A percentile compares a stretch with the other conserved stretches of the same genome.
Evolutionary conservation across 2,113 vertebrate species (phyloP).

Genomic region (Ceuthmochares aereus): DNA sequence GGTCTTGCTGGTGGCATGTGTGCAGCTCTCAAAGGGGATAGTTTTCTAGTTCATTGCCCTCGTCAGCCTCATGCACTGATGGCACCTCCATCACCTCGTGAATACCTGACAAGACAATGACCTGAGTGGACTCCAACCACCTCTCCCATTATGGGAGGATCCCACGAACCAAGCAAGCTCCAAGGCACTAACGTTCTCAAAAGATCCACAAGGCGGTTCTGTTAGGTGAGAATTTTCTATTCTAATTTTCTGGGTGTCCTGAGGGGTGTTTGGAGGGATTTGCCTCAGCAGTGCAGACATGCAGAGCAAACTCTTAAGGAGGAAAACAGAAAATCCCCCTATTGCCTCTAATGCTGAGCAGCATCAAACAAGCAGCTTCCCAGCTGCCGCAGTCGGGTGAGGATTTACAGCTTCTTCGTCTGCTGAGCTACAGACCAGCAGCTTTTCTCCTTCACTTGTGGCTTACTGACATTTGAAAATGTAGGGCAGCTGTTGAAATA

Average conservation of each 20-base stretch:
- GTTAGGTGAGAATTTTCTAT: slow-evolving; percentile 89
- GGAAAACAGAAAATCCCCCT: slow-evolving; percentile 47
- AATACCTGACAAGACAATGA: background rate
- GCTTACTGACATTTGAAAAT: background rate
- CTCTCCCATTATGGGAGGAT: background rate
- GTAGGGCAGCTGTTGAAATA: background rate
- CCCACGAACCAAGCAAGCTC: slow-evolving; percentile 86
- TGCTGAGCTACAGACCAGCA: background rate
- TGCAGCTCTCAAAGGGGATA: background rate
- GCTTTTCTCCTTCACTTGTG: background rate
- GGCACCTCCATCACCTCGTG: fast-evolving
- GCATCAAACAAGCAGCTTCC: no score
- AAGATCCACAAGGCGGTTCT: slow-evolving; percentile 82
- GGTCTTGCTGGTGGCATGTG: fast-evolving
- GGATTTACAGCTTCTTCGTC: background rate
- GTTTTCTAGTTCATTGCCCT: background rate
- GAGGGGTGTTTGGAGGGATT: slow-evolving; percentile 81
- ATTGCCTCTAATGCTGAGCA: background rate
- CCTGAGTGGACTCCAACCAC: background rate
- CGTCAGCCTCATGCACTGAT: background rate
- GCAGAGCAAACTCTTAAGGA: slow-evolving; percentile 85
- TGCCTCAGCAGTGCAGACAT: slow-evolving; percentile 79
- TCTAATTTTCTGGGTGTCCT: slow-evolving; percentile 84
- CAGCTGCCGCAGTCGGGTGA: no score
- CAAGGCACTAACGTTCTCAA: slow-evolving; percentile 81